These are phyloP conservation scores for Cephus runcator DNA, from an alignment of 2,888 invertebrate species.

Conservation along the genomic window DNA sequence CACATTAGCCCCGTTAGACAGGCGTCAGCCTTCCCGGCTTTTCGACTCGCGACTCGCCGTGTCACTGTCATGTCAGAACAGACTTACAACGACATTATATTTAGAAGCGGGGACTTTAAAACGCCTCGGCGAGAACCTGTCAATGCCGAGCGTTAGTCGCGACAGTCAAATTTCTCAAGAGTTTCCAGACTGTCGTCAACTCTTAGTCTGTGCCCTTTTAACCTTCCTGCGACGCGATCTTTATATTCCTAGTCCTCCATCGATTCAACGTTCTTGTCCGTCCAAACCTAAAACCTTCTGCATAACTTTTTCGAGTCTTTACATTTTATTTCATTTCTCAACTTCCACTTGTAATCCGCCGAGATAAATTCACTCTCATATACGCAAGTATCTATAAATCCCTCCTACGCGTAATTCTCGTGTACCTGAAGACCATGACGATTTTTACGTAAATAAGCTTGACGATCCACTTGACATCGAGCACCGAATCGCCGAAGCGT, in stretches of 20 bases:
- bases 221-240: background rate
- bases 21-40: slow-evolving; percentile 35
- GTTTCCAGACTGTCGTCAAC: background rate
- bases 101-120: slow-evolving; percentile 41
- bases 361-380: background rate
- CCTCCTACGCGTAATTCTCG: no score
- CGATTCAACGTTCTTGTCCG: background rate
- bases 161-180: background rate
- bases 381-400: background rate
- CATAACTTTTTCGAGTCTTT: background rate
- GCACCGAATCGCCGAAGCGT: background rate
- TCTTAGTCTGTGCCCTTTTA: background rate
- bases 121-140: slow-evolving; percentile 38
- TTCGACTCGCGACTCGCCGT: slow-evolving; percentile 32
- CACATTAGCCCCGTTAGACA: slow-evolving; percentile 49
- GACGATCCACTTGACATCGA: background rate
- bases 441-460: background rate
- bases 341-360: background rate
- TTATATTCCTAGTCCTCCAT: background rate
- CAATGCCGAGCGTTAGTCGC: slow-evolving; percentile 26
- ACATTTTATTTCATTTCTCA: background rate
- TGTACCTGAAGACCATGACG: background rate
- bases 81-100: slow-evolving; percentile 46
- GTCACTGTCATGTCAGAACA: slow-evolving; percentile 44
- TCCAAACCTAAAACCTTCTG: background rate